phyloP scores from a whole-genome alignment of 2,113 vertebrate species.

The Heteronetta atricapilla region DNA sequence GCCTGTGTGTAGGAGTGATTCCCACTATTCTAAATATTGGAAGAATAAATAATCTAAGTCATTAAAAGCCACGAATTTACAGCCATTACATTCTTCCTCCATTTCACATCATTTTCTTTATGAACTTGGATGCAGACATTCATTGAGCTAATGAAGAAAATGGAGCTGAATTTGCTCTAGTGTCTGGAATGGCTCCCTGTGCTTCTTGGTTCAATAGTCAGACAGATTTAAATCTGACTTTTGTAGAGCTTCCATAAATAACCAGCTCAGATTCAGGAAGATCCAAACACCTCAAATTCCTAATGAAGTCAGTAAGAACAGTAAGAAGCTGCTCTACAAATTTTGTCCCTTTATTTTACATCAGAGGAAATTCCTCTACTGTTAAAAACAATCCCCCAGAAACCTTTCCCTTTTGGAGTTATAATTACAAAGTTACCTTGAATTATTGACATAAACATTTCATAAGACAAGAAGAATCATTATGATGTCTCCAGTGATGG shows the following conservation, averaged over 20 bases:
- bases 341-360: background rate
- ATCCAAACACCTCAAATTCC: background rate
- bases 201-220: background rate
- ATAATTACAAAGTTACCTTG: conserved; percentile 39
- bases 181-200: background rate
- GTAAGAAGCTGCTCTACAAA: background rate
- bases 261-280: background rate
- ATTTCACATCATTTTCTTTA: background rate
- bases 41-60: background rate
- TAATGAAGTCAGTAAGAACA: background rate
- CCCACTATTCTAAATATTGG: background rate
- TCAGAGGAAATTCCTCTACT: background rate
- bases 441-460: conserved; percentile 47
- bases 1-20: background rate
- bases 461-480: conserved; percentile 45
- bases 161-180: background rate
- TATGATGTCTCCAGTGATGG: conserved; percentile 14
- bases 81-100: background rate
- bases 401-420: background rate
- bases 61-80: background rate
- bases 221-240: background rate
- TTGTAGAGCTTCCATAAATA: background rate
- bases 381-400: background rate
- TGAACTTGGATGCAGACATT: background rate
- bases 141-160: conserved; percentile 16